phyloP scores from a whole-genome alignment of 2,113 vertebrate species.

The Drymodes brunneopygia region DNA sequence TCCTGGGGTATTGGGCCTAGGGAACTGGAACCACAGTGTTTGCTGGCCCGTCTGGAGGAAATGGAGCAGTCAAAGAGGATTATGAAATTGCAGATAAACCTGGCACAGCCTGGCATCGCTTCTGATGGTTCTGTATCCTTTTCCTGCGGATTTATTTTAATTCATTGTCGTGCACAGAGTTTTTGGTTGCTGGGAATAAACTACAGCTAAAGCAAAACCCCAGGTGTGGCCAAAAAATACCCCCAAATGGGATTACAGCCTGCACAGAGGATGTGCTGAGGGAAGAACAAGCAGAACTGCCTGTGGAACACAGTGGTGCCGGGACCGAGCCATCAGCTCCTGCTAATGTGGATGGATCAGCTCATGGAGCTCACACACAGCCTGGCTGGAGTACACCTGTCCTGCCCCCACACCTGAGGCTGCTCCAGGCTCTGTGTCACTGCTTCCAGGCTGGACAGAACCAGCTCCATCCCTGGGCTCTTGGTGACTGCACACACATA shows the following conservation, averaged over 20 bases:
- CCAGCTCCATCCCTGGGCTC: not conserved
- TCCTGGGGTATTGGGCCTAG: fast-evolving
- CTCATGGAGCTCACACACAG: not conserved
- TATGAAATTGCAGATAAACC: not conserved
- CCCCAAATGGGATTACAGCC: not conserved
- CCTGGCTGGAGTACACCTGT: not conserved
- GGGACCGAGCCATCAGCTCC: not conserved
- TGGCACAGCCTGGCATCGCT: not conserved
- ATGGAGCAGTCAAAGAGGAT: not conserved
- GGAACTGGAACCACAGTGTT: not conserved
- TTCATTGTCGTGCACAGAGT: fast-evolving
- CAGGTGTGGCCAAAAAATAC: not conserved
- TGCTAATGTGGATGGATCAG: fast-evolving
- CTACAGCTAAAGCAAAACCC: not conserved
- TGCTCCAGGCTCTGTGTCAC: fast-evolving
- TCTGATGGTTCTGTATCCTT: not conserved
- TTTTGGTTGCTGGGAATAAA: not conserved
- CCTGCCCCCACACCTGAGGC: not conserved
- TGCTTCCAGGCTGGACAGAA: not conserved
- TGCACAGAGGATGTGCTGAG: not conserved
- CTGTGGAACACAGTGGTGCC: fast-evolving
- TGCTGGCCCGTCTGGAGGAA: not conserved
- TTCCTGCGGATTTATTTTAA: not conserved
- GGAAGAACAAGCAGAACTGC: not conserved
- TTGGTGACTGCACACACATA: not conserved